These are phyloP conservation scores for Caretta caretta DNA, from an alignment of 2,113 vertebrate species.

Conservation along the genomic window DNA sequence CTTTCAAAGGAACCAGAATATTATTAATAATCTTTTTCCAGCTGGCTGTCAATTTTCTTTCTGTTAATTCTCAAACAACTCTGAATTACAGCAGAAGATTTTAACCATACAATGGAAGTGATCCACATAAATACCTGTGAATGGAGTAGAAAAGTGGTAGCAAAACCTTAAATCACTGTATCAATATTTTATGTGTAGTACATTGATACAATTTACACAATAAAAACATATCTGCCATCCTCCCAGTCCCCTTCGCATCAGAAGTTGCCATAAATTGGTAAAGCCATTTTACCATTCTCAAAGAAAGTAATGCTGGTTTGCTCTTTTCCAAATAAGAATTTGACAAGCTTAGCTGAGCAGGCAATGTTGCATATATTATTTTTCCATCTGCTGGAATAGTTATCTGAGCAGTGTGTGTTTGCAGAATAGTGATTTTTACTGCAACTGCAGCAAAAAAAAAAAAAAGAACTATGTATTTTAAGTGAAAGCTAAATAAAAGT, in stretches of 20 bases:
- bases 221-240: neutral
- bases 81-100: neutral
- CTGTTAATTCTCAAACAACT: neutral
- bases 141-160: neutral
- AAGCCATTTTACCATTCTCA: slow-evolving; percentile 19
- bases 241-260: neutral
- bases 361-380: slow-evolving; percentile 37
- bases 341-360: slow-evolving; percentile 23
- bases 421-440: slow-evolving; percentile 22
- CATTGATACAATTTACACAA: slow-evolving; percentile 2
- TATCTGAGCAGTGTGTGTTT: neutral
- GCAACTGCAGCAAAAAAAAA: neutral
- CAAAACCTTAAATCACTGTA: neutral
- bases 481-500: neutral
- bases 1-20: neutral
- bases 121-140: neutral
- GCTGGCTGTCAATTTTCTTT: neutral
- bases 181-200: neutral
- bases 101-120: neutral
- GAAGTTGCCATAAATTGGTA: neutral
- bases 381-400: slow-evolving; percentile 38
- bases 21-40: neutral
- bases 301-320: slow-evolving; percentile 22
- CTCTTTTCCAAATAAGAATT: slow-evolving; percentile 27
- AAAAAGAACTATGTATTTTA: neutral